phyloP scores from a whole-genome alignment of 2,888 invertebrate species.

The Gerris lacustris region DNA sequence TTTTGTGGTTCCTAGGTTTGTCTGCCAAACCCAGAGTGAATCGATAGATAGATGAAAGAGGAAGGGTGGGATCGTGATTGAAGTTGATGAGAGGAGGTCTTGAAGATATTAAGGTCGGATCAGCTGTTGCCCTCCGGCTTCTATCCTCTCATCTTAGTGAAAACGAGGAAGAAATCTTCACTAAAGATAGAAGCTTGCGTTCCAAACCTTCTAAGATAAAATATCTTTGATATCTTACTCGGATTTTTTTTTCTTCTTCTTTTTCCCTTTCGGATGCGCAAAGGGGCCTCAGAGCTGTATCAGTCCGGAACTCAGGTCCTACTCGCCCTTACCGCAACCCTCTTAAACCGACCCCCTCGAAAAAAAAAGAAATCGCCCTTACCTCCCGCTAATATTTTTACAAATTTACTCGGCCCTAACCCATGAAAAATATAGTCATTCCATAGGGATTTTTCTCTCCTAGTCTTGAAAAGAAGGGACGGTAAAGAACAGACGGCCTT shows the following conservation, averaged over 20 bases:
- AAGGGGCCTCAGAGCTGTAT: neutral
- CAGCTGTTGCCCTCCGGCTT: neutral
- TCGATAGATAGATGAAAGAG: too few species aligned
- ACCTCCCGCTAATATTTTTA: neutral
- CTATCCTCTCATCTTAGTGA: neutral
- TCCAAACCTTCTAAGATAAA: neutral
- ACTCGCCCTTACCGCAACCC: neutral
- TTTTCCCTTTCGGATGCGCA: neutral
- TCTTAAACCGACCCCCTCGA: too few species aligned
- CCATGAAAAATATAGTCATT: slow-evolving; percentile 1
- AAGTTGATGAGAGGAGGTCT: neutral
- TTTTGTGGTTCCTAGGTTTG: too few species aligned
- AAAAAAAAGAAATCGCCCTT: neutral
- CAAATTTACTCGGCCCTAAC: slow-evolving; percentile 3
- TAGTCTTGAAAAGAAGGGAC: neutral
- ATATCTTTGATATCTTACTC: slow-evolving; percentile 1
- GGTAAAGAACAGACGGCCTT: neutral
- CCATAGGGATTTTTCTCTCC: neutral
- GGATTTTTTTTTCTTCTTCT: neutral
- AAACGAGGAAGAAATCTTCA: neutral
- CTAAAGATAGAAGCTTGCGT: neutral
- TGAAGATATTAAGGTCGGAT: neutral
- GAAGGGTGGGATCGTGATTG: neutral
- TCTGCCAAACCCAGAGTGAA: too few species aligned
- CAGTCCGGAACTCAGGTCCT: neutral